phyloP scores from a whole-genome alignment of 2,888 invertebrate genomes.

The Corythucha ciliata region DNA sequence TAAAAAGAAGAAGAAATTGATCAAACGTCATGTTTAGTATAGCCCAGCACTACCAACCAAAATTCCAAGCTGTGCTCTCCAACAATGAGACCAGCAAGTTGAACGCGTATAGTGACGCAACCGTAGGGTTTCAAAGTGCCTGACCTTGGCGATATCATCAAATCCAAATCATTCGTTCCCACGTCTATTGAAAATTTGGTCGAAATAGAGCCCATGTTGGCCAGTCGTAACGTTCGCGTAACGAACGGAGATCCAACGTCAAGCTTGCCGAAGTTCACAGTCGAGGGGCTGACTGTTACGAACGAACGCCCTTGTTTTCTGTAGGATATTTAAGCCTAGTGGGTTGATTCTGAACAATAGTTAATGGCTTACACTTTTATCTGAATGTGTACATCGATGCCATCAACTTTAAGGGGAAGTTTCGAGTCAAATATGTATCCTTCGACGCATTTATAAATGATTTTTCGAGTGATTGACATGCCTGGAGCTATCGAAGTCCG shows the following conservation, averaged over 20 bases:
- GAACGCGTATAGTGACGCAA: conserved; percentile 38
- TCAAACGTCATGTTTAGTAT: no score
- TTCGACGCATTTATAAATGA: conserved; percentile 40
- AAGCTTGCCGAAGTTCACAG: conserved; percentile 43
- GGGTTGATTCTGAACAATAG: neutral
- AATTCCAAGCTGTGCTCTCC: conserved; percentile 42
- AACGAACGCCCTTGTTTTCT: neutral
- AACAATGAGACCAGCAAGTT: conserved; percentile 40
- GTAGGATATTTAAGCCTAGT: no score
- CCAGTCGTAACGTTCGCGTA: conserved; percentile 40
- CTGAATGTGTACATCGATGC: conserved; percentile 24
- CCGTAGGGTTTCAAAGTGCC: conserved; percentile 40
- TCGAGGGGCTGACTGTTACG: conserved; percentile 35
- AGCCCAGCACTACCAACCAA: conserved; percentile 39
- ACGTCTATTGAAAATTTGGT: conserved; percentile 43
- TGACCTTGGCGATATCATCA: conserved; percentile 42
- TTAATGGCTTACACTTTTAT: conserved; percentile 30
- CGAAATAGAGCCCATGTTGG: conserved; percentile 42
- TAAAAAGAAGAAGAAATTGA: conserved; percentile 1
- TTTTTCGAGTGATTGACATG: conserved; percentile 39
- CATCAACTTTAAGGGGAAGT: conserved; percentile 28
- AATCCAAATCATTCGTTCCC: conserved; percentile 41
- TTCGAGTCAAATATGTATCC: conserved; percentile 30
- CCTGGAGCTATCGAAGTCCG: conserved; percentile 41
- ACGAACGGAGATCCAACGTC: conserved; percentile 42